Base-by-base conservation (phyloP, 2,797 vertebrate species). In the Orestias chungarensis region DNA sequence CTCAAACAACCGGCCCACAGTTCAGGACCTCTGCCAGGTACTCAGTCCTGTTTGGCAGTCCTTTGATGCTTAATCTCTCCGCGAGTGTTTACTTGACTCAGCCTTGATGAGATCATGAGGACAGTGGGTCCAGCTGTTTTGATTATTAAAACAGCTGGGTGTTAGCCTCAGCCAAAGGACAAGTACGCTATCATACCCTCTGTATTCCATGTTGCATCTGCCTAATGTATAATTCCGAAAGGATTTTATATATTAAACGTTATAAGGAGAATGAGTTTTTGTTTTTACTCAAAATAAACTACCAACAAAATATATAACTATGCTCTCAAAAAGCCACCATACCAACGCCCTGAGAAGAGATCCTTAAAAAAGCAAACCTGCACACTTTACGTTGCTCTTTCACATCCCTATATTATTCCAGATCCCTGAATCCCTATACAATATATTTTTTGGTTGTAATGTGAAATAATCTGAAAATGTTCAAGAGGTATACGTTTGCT, bases 21-120 rank as follows among this genome's bases (percentile, higher is more conserved):
- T 86, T 88, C 86, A 87, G 80, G 80, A 78, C 81, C 81, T 82
- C 75, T 84, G 89, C 86, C 89, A 90, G 89, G 86, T 90, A 83
- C 84, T 90, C 78, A 5, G 86, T 88, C 88, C 90, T 85, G n/a
- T 72, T 73, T 86, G 87, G 75, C 89, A 89, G 86, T 57, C 76
- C 90, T 92, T 92, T 92, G 88, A 92, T 86, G 88, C 76, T 75
- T 84, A 87, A 89, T 88, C 87, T 87, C 85, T 86, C 84, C 86
- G 75, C 77, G 18, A 78, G 57, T 86, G 83, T 91, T 91, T 90
- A 89, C 89, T 81, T 84, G 86, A 75, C 80, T 78, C 69, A 75
- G 62, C 78, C 66, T 73, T 64, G 62, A 73, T 90, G 89, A 90
- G 89, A 82, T 91, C 85, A 89, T 79, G 72, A 66, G 64, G 74